Conservation (phyloP, 2,888 invertebrate species). For the Epinotia demarniana region DNA sequence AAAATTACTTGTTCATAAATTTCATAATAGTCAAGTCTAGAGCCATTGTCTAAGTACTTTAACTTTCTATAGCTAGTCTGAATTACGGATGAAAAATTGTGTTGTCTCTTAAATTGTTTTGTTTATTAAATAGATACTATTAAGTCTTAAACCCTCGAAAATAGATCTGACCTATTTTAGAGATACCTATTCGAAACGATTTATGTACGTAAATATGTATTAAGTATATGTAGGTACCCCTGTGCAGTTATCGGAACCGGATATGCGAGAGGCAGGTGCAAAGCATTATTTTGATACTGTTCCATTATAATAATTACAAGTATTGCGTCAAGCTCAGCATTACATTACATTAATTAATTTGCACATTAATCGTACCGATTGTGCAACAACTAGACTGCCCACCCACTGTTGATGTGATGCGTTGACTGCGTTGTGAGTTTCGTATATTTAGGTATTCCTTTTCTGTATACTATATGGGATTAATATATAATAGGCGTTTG, state of each 20-base stretch:
- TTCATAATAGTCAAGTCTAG: too few relatives aligned
- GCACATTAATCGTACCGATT: constrained; percentile 39
- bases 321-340: constrained; percentile 42
- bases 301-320: constrained; percentile 19
- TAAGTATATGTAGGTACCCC: background rate
- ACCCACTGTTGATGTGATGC: constrained; percentile 8
- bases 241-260: background rate
- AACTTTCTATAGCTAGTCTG: too few relatives aligned
- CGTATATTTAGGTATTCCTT: background rate
- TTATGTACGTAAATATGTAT: too few relatives aligned
- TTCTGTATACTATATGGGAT: background rate
- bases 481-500: background rate
- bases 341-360: constrained; percentile 42
- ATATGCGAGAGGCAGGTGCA: constrained; percentile 13
- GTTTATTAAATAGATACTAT: too few relatives aligned
- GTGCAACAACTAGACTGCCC: constrained; percentile 29
- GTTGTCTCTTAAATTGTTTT: too few relatives aligned
- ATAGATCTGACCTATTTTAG: too few relatives aligned
- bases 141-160: too few relatives aligned
- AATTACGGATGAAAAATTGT: too few relatives aligned
- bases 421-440: constrained; percentile 19
- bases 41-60: too few relatives aligned
- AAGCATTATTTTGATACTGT: constrained; percentile 31
- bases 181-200: too few relatives aligned
- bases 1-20: too few relatives aligned